These are phyloP conservation scores for Okamejei kenojei DNA, from an alignment of 2,797 vertebrate species.

Conservation along the genomic window DNA sequence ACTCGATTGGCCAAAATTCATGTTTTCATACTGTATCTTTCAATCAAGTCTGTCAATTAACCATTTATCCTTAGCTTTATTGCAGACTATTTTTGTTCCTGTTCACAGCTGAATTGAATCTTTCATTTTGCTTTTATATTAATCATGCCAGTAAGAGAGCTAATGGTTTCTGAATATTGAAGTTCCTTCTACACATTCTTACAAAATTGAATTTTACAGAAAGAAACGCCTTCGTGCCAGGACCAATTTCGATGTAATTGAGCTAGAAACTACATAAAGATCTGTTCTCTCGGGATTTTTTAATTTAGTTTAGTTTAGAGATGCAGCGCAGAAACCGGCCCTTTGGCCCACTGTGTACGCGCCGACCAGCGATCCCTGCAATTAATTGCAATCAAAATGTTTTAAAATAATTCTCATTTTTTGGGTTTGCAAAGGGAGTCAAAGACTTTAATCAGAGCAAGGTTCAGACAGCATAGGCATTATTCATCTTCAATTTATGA, in stretches of 20 bases:
- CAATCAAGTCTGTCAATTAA: too few relatives aligned
- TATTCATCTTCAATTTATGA: not conserved
- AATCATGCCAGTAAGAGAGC: not conserved
- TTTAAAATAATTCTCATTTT: too few relatives aligned
- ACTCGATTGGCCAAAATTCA: too few relatives aligned
- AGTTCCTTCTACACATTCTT: not conserved
- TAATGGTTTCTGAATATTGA: not conserved
- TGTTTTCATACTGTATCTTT: too few relatives aligned
- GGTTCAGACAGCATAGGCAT: not conserved
- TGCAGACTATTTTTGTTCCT: not conserved
- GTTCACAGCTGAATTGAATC: not conserved
- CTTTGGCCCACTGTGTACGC: too few relatives aligned
- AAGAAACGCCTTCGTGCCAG: not conserved
- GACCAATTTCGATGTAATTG: not conserved
- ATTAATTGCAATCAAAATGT: not conserved
- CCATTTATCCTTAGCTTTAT: not conserved
- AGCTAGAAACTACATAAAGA: not conserved
- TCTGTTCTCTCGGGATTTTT: not conserved
- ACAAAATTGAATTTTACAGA: not conserved
- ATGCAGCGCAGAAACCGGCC: too few relatives aligned
- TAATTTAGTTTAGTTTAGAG: too few relatives aligned
- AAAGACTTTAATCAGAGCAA: not conserved
- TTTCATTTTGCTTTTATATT: not conserved
- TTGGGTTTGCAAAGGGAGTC: too few relatives aligned
- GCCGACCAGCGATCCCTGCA: too few relatives aligned